These are phyloP conservation scores for Tachuris rubrigastra DNA, from an alignment of 2,113 vertebrate genomes.

Conservation along the genomic window DNA sequence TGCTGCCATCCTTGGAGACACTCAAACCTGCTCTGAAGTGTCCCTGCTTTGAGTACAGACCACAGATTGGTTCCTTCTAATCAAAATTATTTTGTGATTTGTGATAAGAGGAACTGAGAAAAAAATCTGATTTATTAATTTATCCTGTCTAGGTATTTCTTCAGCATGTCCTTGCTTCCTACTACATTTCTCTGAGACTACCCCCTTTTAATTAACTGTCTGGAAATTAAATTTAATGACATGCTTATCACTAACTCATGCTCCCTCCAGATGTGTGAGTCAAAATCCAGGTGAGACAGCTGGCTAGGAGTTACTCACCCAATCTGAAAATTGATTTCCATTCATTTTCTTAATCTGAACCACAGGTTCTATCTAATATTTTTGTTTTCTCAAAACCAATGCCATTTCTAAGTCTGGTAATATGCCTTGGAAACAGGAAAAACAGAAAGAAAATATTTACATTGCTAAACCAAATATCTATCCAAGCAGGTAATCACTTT, in stretches of 20 bases:
- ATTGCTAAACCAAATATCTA: conserved; percentile 14
- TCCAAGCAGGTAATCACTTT: conserved; percentile 27
- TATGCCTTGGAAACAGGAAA: conserved; percentile 23
- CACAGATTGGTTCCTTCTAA: not conserved
- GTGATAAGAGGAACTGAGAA: not conserved
- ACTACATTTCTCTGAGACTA: not conserved
- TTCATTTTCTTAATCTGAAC: not conserved
- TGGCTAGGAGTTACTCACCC: not conserved
- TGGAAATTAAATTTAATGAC: not conserved
- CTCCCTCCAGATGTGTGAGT: not conserved
- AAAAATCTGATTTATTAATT: not conserved
- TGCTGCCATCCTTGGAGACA: not conserved
- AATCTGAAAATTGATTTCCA: not conserved
- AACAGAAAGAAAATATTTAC: conserved; percentile 10
- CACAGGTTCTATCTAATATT: not conserved
- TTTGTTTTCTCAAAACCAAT: not conserved
- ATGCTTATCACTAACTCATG: not conserved
- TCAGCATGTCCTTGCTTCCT: not conserved
- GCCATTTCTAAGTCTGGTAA: not conserved
- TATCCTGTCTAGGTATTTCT: not conserved
- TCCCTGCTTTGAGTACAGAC: not conserved
- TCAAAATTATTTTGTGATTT: not conserved
- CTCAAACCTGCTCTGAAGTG: not conserved
- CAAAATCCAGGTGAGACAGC: not conserved
- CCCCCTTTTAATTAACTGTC: not conserved